Evolutionary conservation across 2,113 vertebrate genomes (phyloP).

Genomic region (Murina feae): DNA sequence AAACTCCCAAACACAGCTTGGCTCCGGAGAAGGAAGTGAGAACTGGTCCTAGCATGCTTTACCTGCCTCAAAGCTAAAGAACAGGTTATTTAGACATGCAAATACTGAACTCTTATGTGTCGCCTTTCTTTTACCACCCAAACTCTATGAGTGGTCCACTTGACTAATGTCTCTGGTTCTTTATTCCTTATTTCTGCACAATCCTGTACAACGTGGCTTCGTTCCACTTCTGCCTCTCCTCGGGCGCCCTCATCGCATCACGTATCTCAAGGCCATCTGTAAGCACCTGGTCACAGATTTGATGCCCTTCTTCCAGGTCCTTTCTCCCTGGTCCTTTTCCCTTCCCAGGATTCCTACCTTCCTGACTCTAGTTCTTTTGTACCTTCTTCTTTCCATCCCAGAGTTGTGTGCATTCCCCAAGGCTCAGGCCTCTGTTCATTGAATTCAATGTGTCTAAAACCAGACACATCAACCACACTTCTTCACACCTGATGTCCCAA

Average conservation of each 20-base stretch:
- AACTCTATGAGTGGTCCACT: background rate
- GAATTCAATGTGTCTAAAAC: background rate
- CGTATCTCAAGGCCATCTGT: background rate
- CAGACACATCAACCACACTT: background rate
- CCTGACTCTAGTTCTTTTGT: background rate
- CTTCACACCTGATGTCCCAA: background rate
- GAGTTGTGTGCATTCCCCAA: background rate
- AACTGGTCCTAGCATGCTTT: slow-evolving; percentile 32
- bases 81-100: background rate
- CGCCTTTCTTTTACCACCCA: background rate
- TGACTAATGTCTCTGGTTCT: background rate
- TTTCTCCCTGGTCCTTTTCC: background rate
- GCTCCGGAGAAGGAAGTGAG: slow-evolving; percentile 8
- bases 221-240: background rate
- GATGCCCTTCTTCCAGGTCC: background rate
- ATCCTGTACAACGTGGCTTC: background rate
- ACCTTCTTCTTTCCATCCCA: background rate
- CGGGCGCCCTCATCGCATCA: background rate
- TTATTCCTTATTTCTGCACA: background rate
- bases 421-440: background rate
- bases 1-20: slow-evolving; percentile 16
- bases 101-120: background rate
- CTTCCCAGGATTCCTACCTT: background rate
- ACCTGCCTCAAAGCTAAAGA: slow-evolving; percentile 4
- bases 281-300: background rate